phyloP scores from a whole-genome alignment of 35 echinoderm and acorn worm species.

The Heliocidaris erythrogramma region DNA sequence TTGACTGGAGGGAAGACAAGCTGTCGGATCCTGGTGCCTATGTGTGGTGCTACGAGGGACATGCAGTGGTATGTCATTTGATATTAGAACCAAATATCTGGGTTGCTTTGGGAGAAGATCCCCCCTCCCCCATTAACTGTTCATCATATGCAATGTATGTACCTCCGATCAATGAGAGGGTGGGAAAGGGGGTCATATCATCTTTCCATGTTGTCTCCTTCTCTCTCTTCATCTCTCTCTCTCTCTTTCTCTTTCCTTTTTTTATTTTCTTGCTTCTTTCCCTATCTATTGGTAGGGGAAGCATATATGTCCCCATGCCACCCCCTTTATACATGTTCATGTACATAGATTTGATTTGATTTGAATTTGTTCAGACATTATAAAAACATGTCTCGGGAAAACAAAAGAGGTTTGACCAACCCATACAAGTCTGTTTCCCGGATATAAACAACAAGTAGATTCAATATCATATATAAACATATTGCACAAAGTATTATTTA shows the following conservation, averaged over 20 bases:
- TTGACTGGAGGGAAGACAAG: slow-evolving; percentile 13
- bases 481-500: no score
- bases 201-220: background rate
- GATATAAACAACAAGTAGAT: no score
- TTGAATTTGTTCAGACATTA: no score
- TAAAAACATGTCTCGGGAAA: no score
- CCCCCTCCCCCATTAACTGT: background rate
- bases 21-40: slow-evolving; percentile 1
- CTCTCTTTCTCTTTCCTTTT: background rate
- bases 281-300: no score
- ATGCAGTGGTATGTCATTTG: slow-evolving; percentile 7
- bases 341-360: no score
- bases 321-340: no score
- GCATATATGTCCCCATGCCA: no score
- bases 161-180: background rate
- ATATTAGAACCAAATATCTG: background rate
- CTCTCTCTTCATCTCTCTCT: background rate
- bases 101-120: background rate
- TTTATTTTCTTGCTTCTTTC: no score
- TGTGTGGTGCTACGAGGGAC: slow-evolving; percentile 41
- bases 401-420: no score
- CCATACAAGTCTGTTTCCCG: no score
- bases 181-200: background rate
- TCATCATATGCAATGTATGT: background rate
- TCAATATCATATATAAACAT: no score